Evolutionary conservation across 2,888 invertebrate species (phyloP), one percentile per base, ranked within the genome.

Genomic region (Drosophila neutralis): DNA sequence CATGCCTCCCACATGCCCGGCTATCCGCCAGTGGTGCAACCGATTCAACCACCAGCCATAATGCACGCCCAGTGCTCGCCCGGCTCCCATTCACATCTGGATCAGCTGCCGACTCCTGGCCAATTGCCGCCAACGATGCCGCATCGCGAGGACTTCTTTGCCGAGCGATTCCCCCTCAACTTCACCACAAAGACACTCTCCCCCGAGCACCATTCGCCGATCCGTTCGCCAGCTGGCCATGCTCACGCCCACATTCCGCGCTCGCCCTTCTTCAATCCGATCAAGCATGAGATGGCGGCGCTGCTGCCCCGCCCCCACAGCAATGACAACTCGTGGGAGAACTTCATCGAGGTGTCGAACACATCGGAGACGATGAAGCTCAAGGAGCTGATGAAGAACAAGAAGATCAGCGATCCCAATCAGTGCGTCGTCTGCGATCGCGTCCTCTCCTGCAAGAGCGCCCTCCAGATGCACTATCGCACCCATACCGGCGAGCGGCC

Each of bases 351-450:
- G 94, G 96, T 99, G 61, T 93, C 93, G 0, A 93, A 93, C 66
- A 97, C 98, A 29, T 98, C 98, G 60, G 99, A 99, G 94, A 98
- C 98, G 31, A 96, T 97, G 82, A 99, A 99, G 94, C 95, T 99
- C 52, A 98, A 99, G 93, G 98, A 98, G 91, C 94, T 99, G 89
- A 99, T 99, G 87, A 98, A 99, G 93, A 99, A 99, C 93, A 97
- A 98, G 93, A 98, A 98, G 93, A 94, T 98, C 81, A 97, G 97
- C 11, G 99, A 99, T 94, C 99, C 99, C 11, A 99, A 99, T 92
- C 98, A 99, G 94, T 99, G 99, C 93, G 97, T 99, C 62, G 98
- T 99, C 81, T 99, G 99, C 93, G 98, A 98, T 93, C 95, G 98
- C 60, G 98, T 99, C 68, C 94, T 99, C 61, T 98, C 98, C 75